Evolutionary conservation across 2,888 invertebrate genomes (phyloP).

Genomic region (Gandaritis pyraliata): DNA sequence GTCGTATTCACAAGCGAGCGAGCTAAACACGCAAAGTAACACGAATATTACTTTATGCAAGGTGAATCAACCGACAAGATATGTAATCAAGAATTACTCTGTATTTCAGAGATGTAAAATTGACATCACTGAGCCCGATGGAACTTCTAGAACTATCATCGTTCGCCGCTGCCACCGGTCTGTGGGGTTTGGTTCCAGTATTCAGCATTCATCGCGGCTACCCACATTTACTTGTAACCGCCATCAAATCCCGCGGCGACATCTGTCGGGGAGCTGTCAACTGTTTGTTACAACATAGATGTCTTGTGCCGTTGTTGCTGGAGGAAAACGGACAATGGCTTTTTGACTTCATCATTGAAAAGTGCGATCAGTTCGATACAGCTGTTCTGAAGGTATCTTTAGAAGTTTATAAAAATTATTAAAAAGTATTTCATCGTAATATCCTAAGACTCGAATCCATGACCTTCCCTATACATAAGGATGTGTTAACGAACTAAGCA

Average conservation of each 20-base stretch:
- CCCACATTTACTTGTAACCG: conserved; percentile 63
- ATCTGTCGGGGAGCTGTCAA: conserved; percentile 70
- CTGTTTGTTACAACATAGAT: conserved; percentile 60
- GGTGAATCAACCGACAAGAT: no score
- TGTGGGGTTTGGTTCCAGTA: conserved; percentile 76
- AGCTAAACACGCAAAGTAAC: no score
- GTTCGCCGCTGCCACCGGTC: conserved; percentile 69
- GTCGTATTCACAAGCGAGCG: no score
- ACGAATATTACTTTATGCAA: no score
- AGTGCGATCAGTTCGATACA: conserved; percentile 79
- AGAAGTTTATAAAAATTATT: neutral
- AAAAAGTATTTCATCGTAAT: no score
- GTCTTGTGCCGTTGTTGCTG: conserved; percentile 66
- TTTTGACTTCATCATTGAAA: conserved; percentile 79
- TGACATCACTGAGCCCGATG: conserved; percentile 56
- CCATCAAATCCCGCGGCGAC: conserved; percentile 57
- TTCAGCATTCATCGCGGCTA: conserved; percentile 71
- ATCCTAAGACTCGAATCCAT: no score
- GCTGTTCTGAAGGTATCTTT: conserved; percentile 81
- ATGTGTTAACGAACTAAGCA: no score
- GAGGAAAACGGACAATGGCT: conserved; percentile 78
- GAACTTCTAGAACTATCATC: conserved; percentile 68
- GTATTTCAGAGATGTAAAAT: conserved; percentile 63
- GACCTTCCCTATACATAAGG: no score
- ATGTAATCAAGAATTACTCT: neutral